Conservation (phyloP, 1,140 invertebrate species). For the Rhopalosiphum maidis region DNA sequence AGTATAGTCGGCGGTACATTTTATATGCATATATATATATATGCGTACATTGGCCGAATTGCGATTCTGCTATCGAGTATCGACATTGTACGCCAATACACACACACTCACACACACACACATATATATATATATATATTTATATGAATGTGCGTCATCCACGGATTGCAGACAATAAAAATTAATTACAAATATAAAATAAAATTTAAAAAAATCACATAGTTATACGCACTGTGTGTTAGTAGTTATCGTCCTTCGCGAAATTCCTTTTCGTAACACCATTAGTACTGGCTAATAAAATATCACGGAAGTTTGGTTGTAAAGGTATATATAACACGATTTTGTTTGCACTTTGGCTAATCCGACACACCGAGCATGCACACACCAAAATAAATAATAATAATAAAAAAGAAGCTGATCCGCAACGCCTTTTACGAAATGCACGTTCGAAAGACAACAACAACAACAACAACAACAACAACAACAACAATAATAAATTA, state of each 20-base stretch:
- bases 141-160: conserved; percentile 12
- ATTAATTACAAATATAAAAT: neutral
- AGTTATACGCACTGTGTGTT: conserved; percentile 48
- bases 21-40: neutral
- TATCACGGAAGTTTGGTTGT: conserved; percentile 13
- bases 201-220: neutral
- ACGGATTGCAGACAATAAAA: neutral
- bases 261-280: conserved; percentile 52
- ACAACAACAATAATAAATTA: neutral
- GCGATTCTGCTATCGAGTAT: neutral
- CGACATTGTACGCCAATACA: neutral
- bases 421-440: neutral
- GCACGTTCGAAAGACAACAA: neutral
- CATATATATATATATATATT: neutral
- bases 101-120: neutral
- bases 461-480: neutral
- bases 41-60: neutral
- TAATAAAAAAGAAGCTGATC: neutral
- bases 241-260: conserved; percentile 43
- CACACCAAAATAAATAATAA: conserved; percentile 3
- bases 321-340: conserved; percentile 13
- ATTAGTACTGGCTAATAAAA: conserved; percentile 43
- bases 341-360: conserved; percentile 16
- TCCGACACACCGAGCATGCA: conserved; percentile 31
- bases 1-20: neutral